A percentile compares a stretch with the other conserved stretches of the same genome.
These are phyloP conservation scores for Bubo bubo DNA, from an alignment of 2,113 vertebrate species.

Conservation along the genomic window DNA sequence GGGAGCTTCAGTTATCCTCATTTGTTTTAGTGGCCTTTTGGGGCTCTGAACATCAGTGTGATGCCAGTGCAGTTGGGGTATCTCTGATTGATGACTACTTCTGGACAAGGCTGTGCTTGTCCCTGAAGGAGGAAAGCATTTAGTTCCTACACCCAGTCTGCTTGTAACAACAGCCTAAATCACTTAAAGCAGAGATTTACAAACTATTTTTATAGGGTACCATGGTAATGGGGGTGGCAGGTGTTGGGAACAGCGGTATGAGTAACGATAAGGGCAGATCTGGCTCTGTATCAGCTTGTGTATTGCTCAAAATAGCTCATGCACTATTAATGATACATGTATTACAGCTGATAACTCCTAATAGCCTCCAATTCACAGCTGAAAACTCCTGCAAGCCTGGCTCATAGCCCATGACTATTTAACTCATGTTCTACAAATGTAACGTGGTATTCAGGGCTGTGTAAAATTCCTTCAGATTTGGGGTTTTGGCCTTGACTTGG, in stretches of 20 bases:
- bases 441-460: not conserved
- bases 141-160: not conserved
- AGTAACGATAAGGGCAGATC: not conserved
- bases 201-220: not conserved
- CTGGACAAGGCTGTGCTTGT: not conserved
- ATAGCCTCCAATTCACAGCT: not conserved
- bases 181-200: not conserved
- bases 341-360: not conserved
- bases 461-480: not conserved
- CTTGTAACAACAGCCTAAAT: not conserved
- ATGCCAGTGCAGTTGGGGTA: not conserved
- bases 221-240: not conserved
- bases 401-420: not conserved
- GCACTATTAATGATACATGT: not conserved
- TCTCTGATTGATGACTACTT: not conserved
- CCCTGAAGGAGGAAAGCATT: not conserved
- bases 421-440: not conserved
- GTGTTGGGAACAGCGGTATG: not conserved
- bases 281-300: not conserved
- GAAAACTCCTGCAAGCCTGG: not conserved
- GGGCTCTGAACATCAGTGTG: not conserved
- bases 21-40: not conserved
- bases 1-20: not conserved
- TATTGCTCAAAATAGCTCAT: not conserved
- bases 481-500: not conserved